These are phyloP conservation scores for Gasterosteus aculeatus DNA, from an alignment of 2,113 vertebrate species.

Conservation along the genomic window DNA sequence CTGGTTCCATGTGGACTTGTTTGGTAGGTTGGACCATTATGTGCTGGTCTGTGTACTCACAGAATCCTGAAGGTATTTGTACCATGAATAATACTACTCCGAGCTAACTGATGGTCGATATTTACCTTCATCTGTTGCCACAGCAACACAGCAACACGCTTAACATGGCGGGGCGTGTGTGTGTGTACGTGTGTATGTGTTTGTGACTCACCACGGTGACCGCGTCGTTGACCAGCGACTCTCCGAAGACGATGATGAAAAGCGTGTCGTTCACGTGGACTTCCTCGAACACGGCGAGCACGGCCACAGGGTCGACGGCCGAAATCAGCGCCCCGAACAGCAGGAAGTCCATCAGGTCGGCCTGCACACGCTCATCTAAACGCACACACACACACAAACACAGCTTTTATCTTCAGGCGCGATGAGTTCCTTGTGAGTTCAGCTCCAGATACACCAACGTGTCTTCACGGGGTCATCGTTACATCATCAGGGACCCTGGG, in stretches of 20 bases:
- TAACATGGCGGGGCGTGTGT: background rate
- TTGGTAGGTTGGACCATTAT: too few relatives aligned
- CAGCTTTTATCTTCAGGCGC: background rate
- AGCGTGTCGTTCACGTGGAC: conserved; percentile 96
- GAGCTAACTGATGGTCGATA: too few relatives aligned
- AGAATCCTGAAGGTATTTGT: too few relatives aligned
- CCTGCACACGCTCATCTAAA: conserved; percentile 86
- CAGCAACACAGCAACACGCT: too few relatives aligned
- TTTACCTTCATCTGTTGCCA: too few relatives aligned
- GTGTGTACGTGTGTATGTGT: conserved; percentile 19
- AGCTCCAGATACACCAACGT: background rate
- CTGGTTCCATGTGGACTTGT: too few relatives aligned
- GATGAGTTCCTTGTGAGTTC: too few relatives aligned
- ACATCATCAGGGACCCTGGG: too few relatives aligned
- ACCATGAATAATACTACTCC: too few relatives aligned
- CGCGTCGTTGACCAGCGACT: conserved; percentile 96
- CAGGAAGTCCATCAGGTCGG: conserved; percentile 93
- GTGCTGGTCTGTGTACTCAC: too few relatives aligned
- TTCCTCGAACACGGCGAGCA: conserved; percentile 95
- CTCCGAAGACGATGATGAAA: conserved; percentile 98
- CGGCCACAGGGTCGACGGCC: conserved; percentile 94
- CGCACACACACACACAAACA: conserved; percentile 6
- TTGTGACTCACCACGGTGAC: conserved; percentile 93
- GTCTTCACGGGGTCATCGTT: too few relatives aligned
- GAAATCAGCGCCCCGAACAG: conserved; percentile 95